Conservation (phyloP, 2,113 vertebrate genomes). For the Halcyon senegalensis region DNA sequence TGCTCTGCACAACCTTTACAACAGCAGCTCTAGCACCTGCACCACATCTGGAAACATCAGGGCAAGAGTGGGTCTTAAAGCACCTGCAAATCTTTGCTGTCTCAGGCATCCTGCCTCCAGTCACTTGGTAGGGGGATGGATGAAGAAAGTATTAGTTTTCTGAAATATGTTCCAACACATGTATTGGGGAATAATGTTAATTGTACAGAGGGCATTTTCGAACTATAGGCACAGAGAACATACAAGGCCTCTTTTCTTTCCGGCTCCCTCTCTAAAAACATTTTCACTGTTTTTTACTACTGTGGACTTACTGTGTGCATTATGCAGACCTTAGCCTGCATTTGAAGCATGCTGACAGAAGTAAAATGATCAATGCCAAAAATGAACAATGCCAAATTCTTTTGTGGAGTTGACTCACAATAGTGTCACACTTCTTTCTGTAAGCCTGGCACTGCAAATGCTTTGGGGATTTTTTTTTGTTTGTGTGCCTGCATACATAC, state of each 20-base stretch:
- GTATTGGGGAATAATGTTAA: not conserved
- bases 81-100: not conserved
- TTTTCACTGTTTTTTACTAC: not conserved
- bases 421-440: not conserved
- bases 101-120: not conserved
- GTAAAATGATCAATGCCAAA: not conserved
- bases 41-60: not conserved
- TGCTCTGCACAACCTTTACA: not conserved
- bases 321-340: not conserved
- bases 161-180: not conserved
- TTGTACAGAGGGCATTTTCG: not conserved
- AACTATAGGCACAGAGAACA: not conserved
- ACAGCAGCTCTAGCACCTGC: not conserved
- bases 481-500: not conserved
- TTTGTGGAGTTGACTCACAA: not conserved
- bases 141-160: not conserved
- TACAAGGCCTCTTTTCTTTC: not conserved
- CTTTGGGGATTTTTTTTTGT: not conserved
- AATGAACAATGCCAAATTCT: not conserved
- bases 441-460: not conserved
- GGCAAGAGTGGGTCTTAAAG: not conserved
- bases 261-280: not conserved
- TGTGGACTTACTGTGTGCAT: not conserved
- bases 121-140: not conserved
- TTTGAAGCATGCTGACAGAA: not conserved